Evolutionary conservation across 2,888 invertebrate genomes (phyloP).

Genomic region (Himalopsyche japonica): DNA sequence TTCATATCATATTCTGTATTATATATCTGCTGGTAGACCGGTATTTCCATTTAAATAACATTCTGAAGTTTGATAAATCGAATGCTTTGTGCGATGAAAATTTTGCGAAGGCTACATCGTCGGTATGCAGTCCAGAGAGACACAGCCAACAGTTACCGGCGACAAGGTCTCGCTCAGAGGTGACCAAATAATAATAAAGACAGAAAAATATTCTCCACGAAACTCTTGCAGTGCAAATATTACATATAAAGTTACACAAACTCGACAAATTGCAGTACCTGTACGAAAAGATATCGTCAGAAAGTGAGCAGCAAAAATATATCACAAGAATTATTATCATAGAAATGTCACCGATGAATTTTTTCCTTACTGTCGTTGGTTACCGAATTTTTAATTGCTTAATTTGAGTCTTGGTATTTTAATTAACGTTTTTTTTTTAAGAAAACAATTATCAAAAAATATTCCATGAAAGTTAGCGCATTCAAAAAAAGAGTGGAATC

Average conservation of each 20-base stretch:
- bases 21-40: neutral
- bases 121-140: neutral
- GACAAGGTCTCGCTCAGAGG: neutral
- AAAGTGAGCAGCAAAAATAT: too few species aligned
- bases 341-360: too few species aligned
- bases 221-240: neutral
- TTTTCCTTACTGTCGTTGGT: too few species aligned
- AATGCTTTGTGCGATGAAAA: neutral
- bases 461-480: too few species aligned
- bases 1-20: neutral
- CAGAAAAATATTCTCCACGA: neutral
- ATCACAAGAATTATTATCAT: too few species aligned
- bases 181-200: neutral
- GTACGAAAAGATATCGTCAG: too few species aligned
- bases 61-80: neutral
- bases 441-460: too few species aligned
- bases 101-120: neutral
- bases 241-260: neutral
- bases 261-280: neutral
- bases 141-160: neutral
- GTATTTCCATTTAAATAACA: neutral
- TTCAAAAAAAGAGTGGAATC: too few species aligned
- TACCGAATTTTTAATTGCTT: too few species aligned
- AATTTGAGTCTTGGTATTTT: too few species aligned
- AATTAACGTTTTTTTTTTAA: too few species aligned